Evolutionary conservation across 64 coral and sea anemone genomes (phyloP), one percentile per base, ranked within the genome.

Genomic region (Actinia tenebrosa): DNA sequence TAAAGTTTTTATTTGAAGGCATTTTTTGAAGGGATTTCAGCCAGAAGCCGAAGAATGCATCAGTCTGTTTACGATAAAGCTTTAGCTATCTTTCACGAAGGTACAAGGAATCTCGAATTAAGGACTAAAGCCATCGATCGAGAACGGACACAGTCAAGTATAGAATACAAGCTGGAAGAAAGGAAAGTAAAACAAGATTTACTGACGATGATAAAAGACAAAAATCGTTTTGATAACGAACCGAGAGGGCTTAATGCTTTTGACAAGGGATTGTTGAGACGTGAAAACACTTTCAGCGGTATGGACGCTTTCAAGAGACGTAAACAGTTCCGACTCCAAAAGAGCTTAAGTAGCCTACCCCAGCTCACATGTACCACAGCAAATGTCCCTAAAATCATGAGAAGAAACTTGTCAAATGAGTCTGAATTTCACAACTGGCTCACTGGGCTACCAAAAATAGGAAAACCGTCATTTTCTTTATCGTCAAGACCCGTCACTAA

Each of bases 61-160:
- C 88, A 89, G 50, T 89, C 88, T 11, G 88, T 89, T 72, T 77
- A 89, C 81, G 82, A 84, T 46, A 89, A 84, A 85, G 88, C 88
- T 50, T 60, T 89, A 5, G 60, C 88, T 18, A 84, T 89, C 53
- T 89, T 89, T 77, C 82, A 89, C 83, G 88, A 89, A 43, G 20
- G 88, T 20, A 84, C 64, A 1, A 89, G 84, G 13, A 46, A 84
- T 37, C 88, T 89, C 9, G 66, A 84, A 44, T 16, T 72, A 18
- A 43, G 16, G 6, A 83, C 81, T 11, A 82, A 84, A 83, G 88
- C 60, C 47, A 89, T 89, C 9, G 88, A 89, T 9, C 63, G 72
- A 37, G 64, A 84, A 18, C 60, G 88, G 30, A 75, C 84, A 13
- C 62, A 89, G 64, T 72, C 81, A 43, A 43, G 37, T 20, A 60